Percentiles rank a stretch among this genome's conserved stretches.
Evolutionary conservation across 2,797 vertebrate genomes (phyloP).

Genomic region (Silurus aristotelis): DNA sequence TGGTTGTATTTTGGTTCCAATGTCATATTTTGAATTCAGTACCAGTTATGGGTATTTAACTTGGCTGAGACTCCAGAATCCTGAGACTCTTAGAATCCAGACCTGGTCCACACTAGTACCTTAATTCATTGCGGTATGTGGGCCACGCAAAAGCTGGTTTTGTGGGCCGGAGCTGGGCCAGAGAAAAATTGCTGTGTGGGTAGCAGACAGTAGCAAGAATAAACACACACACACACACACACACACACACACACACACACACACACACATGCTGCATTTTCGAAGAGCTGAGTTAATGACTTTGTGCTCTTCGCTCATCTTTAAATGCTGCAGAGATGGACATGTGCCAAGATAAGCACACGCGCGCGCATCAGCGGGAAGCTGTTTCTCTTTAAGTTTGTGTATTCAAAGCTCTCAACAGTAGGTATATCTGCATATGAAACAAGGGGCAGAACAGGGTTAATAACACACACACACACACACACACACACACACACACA

Average conservation of each 20-base stretch:
- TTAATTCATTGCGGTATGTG: no score
- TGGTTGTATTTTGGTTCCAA: no score
- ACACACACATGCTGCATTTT: not conserved
- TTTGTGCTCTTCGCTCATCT: conserved; percentile 19
- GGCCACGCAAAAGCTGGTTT: no score
- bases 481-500: not conserved
- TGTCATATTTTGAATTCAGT: no score
- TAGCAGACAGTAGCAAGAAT: not conserved
- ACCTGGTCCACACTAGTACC: no score
- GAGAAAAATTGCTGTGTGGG: no score
- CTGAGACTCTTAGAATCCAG: no score
- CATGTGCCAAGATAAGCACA: conserved; percentile 41
- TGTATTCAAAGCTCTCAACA: not conserved
- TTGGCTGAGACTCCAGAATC: no score
- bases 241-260: conserved; percentile 5
- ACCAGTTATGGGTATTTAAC: no score
- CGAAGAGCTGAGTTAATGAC: conserved; percentile 4
- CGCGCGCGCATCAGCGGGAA: not conserved
- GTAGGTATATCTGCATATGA: conserved; percentile 28
- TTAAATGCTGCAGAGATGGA: conserved; percentile 30
- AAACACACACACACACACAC: conserved; percentile 7
- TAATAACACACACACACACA: conserved; percentile 1
- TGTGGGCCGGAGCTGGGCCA: no score
- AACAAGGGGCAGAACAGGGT: not conserved
- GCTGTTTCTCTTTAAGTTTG: not conserved